Conservation (phyloP, 2,113 vertebrate species). For the Dendrocopos noguchii region DNA sequence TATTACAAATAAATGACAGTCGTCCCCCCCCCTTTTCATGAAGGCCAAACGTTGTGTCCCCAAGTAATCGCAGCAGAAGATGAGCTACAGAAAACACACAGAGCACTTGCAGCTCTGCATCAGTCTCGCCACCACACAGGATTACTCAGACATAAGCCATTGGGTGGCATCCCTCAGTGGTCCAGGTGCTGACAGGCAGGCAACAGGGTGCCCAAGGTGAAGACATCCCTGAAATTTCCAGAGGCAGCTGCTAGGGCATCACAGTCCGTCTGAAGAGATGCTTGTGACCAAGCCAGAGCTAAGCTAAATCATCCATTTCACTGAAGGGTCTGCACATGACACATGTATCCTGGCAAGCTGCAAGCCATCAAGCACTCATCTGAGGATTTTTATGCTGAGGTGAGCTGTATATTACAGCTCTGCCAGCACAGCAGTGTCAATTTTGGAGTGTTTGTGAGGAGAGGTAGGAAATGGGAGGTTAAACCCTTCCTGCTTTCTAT, state of each 20-base stretch:
- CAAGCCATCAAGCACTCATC: neutral
- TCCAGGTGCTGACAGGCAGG: neutral
- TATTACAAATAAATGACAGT: neutral
- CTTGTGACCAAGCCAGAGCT: neutral
- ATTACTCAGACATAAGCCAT: neutral
- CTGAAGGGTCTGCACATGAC: neutral
- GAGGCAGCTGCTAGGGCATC: neutral
- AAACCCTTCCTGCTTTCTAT: neutral
- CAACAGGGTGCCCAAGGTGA: neutral
- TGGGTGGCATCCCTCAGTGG: neutral
- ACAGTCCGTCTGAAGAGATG: neutral
- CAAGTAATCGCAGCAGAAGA: neutral
- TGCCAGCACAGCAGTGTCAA: slow-evolving; percentile 4
- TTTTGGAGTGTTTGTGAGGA: neutral
- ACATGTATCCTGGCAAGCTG: neutral
- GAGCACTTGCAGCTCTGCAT: neutral
- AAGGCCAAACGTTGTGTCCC: neutral
- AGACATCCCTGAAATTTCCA: neutral
- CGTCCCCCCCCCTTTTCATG: no score
- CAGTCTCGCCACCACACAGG: neutral
- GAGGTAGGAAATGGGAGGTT: neutral
- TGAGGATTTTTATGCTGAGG: slow-evolving; percentile 5
- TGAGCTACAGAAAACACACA: neutral
- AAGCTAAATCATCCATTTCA: neutral
- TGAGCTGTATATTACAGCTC: neutral